phyloP scores from a whole-genome alignment of 2,797 vertebrate genomes.

The Pagetopsis macropterus region DNA sequence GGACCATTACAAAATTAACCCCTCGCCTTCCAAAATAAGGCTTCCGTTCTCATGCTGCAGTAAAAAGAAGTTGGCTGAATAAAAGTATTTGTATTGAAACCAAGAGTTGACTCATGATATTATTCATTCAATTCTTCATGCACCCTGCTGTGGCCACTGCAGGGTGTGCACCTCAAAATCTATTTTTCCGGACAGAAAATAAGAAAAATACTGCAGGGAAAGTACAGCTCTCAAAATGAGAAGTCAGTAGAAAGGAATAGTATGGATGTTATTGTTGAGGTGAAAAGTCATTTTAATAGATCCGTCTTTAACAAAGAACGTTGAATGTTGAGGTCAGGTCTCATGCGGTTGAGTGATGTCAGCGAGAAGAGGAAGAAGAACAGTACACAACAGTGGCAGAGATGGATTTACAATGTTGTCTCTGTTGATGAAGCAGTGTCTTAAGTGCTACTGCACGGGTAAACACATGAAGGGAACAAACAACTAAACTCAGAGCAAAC shows the following conservation, averaged over 20 bases:
- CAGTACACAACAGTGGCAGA: slow-evolving; percentile 58
- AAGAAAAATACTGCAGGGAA: slow-evolving; percentile 15
- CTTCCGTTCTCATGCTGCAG: slow-evolving; percentile 28
- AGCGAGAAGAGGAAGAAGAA: slow-evolving; percentile 38
- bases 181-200: slow-evolving; percentile 1
- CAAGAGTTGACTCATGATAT: slow-evolving; percentile 11
- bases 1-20: slow-evolving; percentile 56
- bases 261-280: slow-evolving; percentile 19
- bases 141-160: background rate
- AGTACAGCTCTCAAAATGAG: slow-evolving; percentile 21
- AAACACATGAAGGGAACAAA: slow-evolving; percentile 55
- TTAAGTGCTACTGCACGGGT: slow-evolving; percentile 54
- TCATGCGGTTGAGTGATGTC: slow-evolving; percentile 50
- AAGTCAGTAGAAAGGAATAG: slow-evolving; percentile 13
- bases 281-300: slow-evolving; percentile 35
- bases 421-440: slow-evolving; percentile 60
- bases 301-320: slow-evolving; percentile 30
- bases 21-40: slow-evolving; percentile 32
- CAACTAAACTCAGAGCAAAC: slow-evolving; percentile 37
- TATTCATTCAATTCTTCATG: slow-evolving; percentile 22
- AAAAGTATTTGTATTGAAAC: slow-evolving; percentile 24
- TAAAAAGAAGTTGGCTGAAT: slow-evolving; percentile 35
- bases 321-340: slow-evolving; percentile 41
- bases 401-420: slow-evolving; percentile 62
- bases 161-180: slow-evolving; percentile 15